These are phyloP conservation scores for Potamarius usumacintae DNA, from an alignment of 2,113 vertebrate genomes.

Conservation along the genomic window DNA sequence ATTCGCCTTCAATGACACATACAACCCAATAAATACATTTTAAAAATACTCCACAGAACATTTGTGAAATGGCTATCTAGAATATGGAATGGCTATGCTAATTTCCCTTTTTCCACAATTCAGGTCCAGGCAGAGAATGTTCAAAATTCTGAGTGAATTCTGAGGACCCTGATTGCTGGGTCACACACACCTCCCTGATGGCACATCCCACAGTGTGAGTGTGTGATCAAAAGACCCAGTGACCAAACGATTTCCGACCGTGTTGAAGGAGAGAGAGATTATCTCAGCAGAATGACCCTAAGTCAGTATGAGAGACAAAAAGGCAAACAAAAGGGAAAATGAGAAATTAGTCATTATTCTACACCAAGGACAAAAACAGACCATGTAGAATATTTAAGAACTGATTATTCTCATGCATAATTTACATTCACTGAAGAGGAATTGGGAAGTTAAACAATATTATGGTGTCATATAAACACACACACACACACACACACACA, in stretches of 20 bases:
- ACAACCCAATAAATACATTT: not conserved
- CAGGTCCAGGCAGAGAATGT: not conserved
- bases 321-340: constrained; percentile 2
- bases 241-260: constrained; percentile 82
- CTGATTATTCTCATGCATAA: constrained; percentile 24
- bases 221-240: constrained; percentile 94
- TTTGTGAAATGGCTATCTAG: not conserved
- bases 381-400: not conserved
- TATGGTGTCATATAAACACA: not conserved
- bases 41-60: not conserved
- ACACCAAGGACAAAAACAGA: not conserved
- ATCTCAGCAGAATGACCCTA: constrained; percentile 93
- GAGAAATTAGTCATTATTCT: not conserved
- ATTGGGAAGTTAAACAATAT: constrained; percentile 20
- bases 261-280: constrained; percentile 86
- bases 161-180: not conserved
- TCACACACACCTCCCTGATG: constrained; percentile 81
- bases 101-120: not conserved
- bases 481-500: not conserved
- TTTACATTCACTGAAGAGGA: constrained; percentile 40
- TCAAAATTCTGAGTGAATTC: not conserved
- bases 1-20: constrained; percentile 70
- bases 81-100: not conserved
- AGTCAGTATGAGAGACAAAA: not conserved
- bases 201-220: constrained; percentile 86